These are phyloP conservation scores for Invenusta paracnida DNA, from an alignment of 2,888 invertebrate genomes.

Conservation along the genomic window DNA sequence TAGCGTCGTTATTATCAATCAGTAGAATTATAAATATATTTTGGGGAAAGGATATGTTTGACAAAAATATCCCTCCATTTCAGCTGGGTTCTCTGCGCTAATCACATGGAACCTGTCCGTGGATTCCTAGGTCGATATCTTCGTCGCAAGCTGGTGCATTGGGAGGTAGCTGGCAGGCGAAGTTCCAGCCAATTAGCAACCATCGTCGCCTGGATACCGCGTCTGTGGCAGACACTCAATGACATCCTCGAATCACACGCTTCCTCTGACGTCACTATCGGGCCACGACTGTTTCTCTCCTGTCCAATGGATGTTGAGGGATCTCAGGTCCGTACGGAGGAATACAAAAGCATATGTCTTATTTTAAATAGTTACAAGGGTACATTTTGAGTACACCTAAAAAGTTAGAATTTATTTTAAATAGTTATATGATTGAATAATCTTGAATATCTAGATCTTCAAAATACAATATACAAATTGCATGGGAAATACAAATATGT, in stretches of 20 bases:
- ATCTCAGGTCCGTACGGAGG: slow-evolving; percentile 68
- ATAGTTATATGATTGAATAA: no score
- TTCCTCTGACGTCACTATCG: slow-evolving; percentile 94
- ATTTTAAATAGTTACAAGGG: no score
- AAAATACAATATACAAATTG: no score
- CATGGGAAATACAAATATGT: no score
- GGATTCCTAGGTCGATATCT: slow-evolving; percentile 84
- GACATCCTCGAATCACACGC: slow-evolving; percentile 89
- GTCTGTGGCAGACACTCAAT: slow-evolving; percentile 88
- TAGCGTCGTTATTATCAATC: no score
- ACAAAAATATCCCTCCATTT: background rate
- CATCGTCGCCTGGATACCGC: slow-evolving; percentile 85
- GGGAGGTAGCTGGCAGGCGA: slow-evolving; percentile 71
- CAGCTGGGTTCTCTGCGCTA: slow-evolving; percentile 77
- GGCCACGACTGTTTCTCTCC: slow-evolving; percentile 68
- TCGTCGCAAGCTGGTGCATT: slow-evolving; percentile 71
- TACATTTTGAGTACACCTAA: no score
- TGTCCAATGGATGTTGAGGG: slow-evolving; percentile 70
- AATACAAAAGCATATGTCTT: no score
- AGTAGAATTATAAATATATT: no score
- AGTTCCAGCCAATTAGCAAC: slow-evolving; percentile 53
- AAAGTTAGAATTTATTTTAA: no score
- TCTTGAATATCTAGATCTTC: no score
- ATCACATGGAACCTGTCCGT: slow-evolving; percentile 95
- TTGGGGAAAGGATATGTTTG: no score